These are phyloP conservation scores for Geopemphigus sp. DNA, from an alignment of 1,140 invertebrate species.

Conservation along the genomic window DNA sequence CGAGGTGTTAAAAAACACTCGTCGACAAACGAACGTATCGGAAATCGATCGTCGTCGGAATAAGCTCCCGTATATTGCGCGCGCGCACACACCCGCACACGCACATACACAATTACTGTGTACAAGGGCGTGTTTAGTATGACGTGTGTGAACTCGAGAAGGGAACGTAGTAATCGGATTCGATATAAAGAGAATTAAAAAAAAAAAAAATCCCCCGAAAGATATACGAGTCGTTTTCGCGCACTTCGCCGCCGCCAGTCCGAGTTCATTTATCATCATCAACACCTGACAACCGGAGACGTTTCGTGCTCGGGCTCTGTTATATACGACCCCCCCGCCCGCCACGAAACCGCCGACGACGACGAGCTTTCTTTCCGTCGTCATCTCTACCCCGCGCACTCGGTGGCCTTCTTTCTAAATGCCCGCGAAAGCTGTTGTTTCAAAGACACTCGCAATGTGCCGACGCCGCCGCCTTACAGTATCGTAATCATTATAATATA, in stretches of 20 bases:
- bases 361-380: not conserved
- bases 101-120: too few species aligned
- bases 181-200: conserved; percentile 29
- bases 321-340: not conserved
- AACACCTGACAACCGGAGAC: conserved; percentile 40
- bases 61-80: too few species aligned
- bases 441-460: not conserved
- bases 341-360: not conserved
- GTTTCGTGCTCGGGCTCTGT: conserved; percentile 7
- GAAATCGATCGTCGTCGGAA: too few species aligned
- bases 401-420: too few species aligned
- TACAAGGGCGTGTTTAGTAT: too few species aligned
- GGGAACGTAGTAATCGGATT: conserved; percentile 6
- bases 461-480: not conserved
- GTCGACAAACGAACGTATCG: too few species aligned
- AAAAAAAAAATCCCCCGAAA: not conserved
- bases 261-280: conserved; percentile 45
- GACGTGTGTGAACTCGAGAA: too few species aligned
- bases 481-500: too few species aligned
- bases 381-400: not conserved
- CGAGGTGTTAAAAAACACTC: too few species aligned
- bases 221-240: not conserved
- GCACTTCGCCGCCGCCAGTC: not conserved
- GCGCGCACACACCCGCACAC: too few species aligned
- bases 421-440: conserved; percentile 9